phyloP scores from a whole-genome alignment of 2,113 vertebrate genomes.

The Corythornis vintsioides region DNA sequence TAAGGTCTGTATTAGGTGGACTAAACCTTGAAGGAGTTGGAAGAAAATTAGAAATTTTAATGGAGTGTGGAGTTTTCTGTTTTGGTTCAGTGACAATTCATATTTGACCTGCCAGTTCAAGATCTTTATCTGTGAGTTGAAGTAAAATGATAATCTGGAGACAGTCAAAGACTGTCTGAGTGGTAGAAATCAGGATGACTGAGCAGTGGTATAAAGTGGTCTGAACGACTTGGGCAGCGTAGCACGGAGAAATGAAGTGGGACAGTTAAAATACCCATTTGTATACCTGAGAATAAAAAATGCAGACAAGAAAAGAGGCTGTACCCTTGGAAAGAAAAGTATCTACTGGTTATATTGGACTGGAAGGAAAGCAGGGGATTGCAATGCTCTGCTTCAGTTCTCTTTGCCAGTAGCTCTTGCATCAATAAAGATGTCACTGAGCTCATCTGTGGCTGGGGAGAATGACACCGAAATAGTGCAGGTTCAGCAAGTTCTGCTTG shows the following conservation, averaged over 20 bases:
- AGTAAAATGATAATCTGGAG: constrained; percentile 9
- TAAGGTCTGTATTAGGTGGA: not conserved
- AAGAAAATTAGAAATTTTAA: constrained; percentile 10
- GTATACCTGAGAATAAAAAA: not conserved
- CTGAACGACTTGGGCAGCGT: not conserved
- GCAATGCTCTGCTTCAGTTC: not conserved
- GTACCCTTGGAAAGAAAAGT: not conserved
- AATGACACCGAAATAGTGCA: not conserved
- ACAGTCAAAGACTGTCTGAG: not conserved
- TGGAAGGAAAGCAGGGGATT: not conserved
- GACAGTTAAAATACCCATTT: not conserved
- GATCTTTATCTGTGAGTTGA: not conserved
- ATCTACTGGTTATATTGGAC: not conserved
- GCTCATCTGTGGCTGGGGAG: not conserved
- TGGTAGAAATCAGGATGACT: not conserved
- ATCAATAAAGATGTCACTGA: not conserved
- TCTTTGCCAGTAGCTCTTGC: not conserved
- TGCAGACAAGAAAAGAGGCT: not conserved
- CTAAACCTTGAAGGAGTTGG: not conserved
- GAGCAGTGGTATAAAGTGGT: not conserved
- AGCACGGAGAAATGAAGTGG: not conserved
- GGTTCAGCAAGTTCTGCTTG: constrained; percentile 8
- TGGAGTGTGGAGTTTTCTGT: not conserved
- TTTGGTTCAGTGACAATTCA: not conserved
- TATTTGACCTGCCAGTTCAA: not conserved